Percentiles rank a stretch among this genome's conserved stretches.
These are phyloP conservation scores for Odontomyia ornata DNA, from an alignment of 2,888 invertebrate species.

Conservation along the genomic window DNA sequence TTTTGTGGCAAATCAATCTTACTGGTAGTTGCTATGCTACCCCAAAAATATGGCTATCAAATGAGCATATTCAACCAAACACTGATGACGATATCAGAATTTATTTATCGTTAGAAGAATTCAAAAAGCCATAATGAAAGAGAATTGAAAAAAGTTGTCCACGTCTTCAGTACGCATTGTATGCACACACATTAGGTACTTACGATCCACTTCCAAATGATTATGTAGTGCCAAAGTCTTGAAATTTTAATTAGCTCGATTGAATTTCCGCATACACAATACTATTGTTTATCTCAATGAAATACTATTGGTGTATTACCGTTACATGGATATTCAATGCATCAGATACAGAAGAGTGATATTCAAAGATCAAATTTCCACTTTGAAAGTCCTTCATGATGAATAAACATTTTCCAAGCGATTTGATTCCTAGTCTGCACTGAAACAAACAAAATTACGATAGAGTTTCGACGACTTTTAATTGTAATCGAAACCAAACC, in stretches of 20 bases:
- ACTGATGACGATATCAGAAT: too few species aligned
- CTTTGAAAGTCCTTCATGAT: constrained; percentile 9
- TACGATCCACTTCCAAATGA: neutral
- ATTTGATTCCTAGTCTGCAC: constrained; percentile 15
- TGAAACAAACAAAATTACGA: constrained; percentile 33
- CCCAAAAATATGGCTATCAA: too few species aligned
- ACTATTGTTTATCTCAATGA: constrained; percentile 30
- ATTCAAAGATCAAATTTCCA: constrained; percentile 25
- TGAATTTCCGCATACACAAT: constrained; percentile 27
- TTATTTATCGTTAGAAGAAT: too few species aligned
- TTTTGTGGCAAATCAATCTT: too few species aligned
- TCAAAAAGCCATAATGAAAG: too few species aligned
- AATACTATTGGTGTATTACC: constrained; percentile 14
- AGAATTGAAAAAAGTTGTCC: too few species aligned
- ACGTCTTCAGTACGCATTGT: too few species aligned
- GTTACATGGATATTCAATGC: constrained; percentile 21
- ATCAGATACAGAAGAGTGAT: constrained; percentile 23
- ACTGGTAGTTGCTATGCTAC: too few species aligned
- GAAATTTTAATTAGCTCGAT: constrained; percentile 25
- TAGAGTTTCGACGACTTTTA: constrained; percentile 39
- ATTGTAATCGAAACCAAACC: constrained; percentile 29
- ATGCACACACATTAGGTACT: too few species aligned
- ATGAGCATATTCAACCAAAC: too few species aligned
- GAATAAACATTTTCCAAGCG: constrained; percentile 30
- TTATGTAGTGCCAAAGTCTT: constrained; percentile 20